Conservation (phyloP, 2,888 invertebrate genomes). For the Hirtodrosophila trivittata region DNA sequence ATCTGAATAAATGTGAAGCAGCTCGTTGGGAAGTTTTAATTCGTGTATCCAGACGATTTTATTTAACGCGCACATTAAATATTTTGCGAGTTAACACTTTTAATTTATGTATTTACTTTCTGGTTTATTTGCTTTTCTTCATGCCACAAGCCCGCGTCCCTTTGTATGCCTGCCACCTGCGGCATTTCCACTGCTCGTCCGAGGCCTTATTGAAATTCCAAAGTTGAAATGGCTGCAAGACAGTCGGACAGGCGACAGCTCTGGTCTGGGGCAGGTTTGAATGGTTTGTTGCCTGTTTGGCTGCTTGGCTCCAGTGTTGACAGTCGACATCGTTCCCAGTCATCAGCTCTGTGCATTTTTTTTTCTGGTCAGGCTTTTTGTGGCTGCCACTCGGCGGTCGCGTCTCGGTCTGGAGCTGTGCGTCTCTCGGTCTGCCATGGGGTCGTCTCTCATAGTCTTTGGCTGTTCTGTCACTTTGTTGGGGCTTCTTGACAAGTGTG, state of each 20-base stretch:
- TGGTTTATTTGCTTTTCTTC: conserved; percentile 66
- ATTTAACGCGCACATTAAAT: conserved; percentile 67
- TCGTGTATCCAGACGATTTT: conserved; percentile 40
- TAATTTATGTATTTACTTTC: conserved; percentile 78
- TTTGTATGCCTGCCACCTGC: conserved; percentile 69
- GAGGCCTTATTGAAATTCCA: conserved; percentile 75
- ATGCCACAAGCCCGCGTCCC: conserved; percentile 3
- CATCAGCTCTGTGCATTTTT: conserved; percentile 46
- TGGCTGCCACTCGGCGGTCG: conserved; percentile 49
- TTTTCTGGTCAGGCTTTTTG: conserved; percentile 58
- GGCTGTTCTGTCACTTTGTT: conserved; percentile 23
- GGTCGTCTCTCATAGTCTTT: background rate
- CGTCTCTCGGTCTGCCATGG: background rate
- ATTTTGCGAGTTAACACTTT: conserved; percentile 74
- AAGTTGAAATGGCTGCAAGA: conserved; percentile 76
- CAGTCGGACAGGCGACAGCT: conserved; percentile 14
- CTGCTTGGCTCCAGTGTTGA: conserved; percentile 53
- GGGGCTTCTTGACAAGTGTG: background rate
- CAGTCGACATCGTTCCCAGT: conserved; percentile 56
- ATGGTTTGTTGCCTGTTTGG: conserved; percentile 11
- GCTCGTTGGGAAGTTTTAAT: conserved; percentile 10
- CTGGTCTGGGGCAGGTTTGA: background rate
- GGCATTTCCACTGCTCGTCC: conserved; percentile 45
- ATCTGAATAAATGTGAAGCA: too few species aligned
- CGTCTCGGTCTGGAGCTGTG: conserved; percentile 41